Conservation (phyloP, 2,113 vertebrate species). For the Recurvirostra avosetta region DNA sequence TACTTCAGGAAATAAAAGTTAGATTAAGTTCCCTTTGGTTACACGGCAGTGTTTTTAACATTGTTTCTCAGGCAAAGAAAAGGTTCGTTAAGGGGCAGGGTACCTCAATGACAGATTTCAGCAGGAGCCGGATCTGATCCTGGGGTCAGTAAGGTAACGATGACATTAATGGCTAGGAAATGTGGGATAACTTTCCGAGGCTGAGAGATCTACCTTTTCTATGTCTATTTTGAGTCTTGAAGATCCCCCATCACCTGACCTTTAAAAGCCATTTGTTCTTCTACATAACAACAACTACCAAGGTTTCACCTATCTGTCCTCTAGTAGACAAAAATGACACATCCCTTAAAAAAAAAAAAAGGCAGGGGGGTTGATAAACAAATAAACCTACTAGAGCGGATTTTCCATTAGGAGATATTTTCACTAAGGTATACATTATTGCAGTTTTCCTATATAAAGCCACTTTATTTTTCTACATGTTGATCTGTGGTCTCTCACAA, state of each 20-base stretch:
- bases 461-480: not conserved
- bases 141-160: not conserved
- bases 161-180: not conserved
- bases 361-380: not conserved
- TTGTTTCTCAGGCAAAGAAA: not conserved
- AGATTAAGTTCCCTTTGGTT: not conserved
- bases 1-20: not conserved
- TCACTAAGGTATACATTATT: not conserved
- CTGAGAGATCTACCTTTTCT: not conserved
- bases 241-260: not conserved
- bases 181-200: not conserved
- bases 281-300: not conserved
- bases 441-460: not conserved
- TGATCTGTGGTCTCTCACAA: not conserved
- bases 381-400: not conserved
- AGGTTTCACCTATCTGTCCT: not conserved
- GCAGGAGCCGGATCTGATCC: not conserved
- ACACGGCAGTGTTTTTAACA: not conserved
- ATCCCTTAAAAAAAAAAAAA: not conserved
- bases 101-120: not conserved
- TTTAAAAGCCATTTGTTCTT: not conserved
- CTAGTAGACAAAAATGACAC: not conserved
- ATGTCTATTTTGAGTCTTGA: not conserved
- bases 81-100: not conserved
- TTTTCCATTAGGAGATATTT: not conserved